Percentiles rank a stretch among this genome's conserved stretches.
phyloP scores from a whole-genome alignment of 2,797 vertebrate genomes.

The Prionace glauca region DNA sequence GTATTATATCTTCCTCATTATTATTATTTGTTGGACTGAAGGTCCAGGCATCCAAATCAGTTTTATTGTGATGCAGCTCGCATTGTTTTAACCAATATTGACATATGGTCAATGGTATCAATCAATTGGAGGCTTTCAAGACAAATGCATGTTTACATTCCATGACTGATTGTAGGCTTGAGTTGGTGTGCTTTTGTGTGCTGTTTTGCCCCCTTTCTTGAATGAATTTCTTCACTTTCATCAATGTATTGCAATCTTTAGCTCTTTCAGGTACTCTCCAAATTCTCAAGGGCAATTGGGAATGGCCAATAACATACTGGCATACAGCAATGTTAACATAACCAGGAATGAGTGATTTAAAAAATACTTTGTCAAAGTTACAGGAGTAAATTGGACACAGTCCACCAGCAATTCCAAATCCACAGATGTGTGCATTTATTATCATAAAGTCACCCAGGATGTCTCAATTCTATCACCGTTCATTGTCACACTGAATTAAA shows the following conservation, averaged over 20 bases:
- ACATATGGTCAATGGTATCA: not conserved
- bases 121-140: not conserved
- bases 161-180: not conserved
- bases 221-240: not conserved
- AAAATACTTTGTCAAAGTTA: not conserved
- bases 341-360: too few relatives aligned
- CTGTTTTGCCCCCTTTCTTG: not conserved
- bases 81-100: not conserved
- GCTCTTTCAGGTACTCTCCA: not conserved
- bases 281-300: not conserved
- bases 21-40: not conserved
- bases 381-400: not conserved
- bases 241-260: not conserved
- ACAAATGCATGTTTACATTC: not conserved
- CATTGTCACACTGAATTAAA: not conserved
- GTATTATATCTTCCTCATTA: not conserved
- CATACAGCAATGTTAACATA: too few relatives aligned
- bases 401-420: not conserved
- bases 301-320: too few relatives aligned
- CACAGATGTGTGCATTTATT: not conserved
- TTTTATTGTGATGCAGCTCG: not conserved
- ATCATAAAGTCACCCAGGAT: too few relatives aligned
- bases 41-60: not conserved
- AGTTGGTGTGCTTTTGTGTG: not conserved
- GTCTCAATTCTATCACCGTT: too few relatives aligned